These are phyloP conservation scores for Loris lydekkerianus DNA, from an alignment of 2,797 vertebrate genomes.

Conservation along the genomic window DNA sequence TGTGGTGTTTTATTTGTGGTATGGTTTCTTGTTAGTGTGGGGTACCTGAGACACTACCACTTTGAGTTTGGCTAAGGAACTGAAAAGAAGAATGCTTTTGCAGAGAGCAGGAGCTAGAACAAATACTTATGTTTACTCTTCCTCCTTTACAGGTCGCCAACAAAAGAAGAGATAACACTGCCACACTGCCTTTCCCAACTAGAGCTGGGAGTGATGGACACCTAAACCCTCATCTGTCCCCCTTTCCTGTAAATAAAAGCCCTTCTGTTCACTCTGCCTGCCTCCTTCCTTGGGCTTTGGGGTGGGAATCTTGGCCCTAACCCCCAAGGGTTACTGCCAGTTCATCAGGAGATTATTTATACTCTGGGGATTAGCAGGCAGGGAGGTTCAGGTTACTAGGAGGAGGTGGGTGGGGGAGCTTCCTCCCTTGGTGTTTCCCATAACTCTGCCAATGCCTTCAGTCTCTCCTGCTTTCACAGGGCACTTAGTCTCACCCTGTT, in stretches of 20 bases:
- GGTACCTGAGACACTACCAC: not conserved
- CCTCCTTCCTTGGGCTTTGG: constrained; percentile 64
- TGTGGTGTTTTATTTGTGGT: not conserved
- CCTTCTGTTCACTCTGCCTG: constrained; percentile 69
- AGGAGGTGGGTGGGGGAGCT: constrained; percentile 81
- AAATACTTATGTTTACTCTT: not conserved
- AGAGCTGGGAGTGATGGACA: constrained; percentile 24
- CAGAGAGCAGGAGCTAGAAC: not conserved
- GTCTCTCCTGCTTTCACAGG: constrained; percentile 47
- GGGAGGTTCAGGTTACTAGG: constrained; percentile 83
- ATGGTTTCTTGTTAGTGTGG: not conserved
- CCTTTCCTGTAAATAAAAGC: constrained; percentile 86
- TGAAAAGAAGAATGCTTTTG: not conserved
- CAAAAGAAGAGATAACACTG: constrained; percentile 87
- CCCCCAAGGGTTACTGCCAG: constrained; percentile 75
- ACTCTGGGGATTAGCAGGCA: constrained; percentile 84
- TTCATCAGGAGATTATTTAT: constrained; percentile 86
- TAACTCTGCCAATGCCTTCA: constrained; percentile 39
- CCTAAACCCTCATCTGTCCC: constrained; percentile 36
- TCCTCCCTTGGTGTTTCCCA: constrained; percentile 78
- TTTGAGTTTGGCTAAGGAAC: not conserved
- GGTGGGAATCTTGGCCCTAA: constrained; percentile 79
- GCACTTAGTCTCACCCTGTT: not conserved
- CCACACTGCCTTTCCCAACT: constrained; percentile 30
- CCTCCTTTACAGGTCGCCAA: constrained; percentile 86